Base-by-base conservation (phyloP, 30 jellyfish, hydroid and myxozoan genomes). In the Aurelia sp. region DNA sequence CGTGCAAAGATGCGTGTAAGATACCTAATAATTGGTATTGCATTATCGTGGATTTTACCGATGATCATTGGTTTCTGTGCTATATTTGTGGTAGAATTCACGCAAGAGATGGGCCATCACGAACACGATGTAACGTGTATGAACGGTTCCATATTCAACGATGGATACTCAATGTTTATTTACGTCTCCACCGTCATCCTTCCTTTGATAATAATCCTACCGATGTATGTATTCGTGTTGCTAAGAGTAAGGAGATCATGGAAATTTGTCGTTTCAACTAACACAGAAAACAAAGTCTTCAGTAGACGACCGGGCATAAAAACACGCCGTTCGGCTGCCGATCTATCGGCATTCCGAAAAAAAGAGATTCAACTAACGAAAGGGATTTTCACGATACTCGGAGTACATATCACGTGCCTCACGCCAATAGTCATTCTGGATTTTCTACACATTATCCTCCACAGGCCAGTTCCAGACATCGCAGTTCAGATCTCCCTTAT, bases 351-450 rank as follows among this genome's bases (percentile, higher is more conserved):
- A 11, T 67, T 51, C 60, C 74, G 84, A 44, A 81, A 67, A 74
- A 66, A 67, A 67, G 91, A 81, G 50, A 51, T 67, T 38, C 55
- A 67, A 30, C 76, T 81, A 67, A 69, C 95, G 21, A 65, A 48
- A 64, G 86, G 88, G 31, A 66, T 85, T 19, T 59, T 67, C 61
- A 40, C 69, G 48, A 63, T 85, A 10, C 62, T 85, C 7, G 78
- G 78, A 55, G 52, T 51, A 27, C 80, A 85, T 52, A 8, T 85
- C 4, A 27, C 76, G 10, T 85, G 95, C 73, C 62, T 85, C 20
- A 27, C 84, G 40, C 95, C 95, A 6, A 74, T 85, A 4, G 89
- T 67, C 9, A 72, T 74, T 5, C 44, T 85, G 30, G 95, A 85
- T 67, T 52, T 78, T 30, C 17, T 85, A 20, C 80, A 75, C 38